Evolutionary conservation across 2,888 invertebrate species (phyloP).

Genomic region (Bellardia bayeri): DNA sequence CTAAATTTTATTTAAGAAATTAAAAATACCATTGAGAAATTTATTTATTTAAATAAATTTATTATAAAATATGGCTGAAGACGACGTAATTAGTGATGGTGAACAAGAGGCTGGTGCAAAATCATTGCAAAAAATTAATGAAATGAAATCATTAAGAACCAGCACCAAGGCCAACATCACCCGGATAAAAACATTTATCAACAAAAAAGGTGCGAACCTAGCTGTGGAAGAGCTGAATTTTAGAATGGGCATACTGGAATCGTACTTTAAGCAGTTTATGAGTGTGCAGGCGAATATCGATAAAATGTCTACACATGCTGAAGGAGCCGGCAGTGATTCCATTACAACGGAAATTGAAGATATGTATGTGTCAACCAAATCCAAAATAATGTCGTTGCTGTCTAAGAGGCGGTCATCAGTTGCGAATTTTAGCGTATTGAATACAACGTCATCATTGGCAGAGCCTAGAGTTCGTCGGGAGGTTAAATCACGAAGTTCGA

Average conservation of each 20-base stretch:
- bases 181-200: slow-evolving; percentile 60
- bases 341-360: slow-evolving; percentile 33
- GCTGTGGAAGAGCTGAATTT: slow-evolving; percentile 66
- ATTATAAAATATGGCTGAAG: neutral
- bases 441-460: slow-evolving; percentile 16
- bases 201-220: slow-evolving; percentile 46
- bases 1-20: too few relatives aligned
- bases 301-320: slow-evolving; percentile 10
- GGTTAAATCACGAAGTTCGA: slow-evolving; percentile 64
- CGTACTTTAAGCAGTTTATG: slow-evolving; percentile 68
- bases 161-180: slow-evolving; percentile 64
- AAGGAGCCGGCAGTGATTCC: neutral
- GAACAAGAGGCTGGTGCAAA: neutral
- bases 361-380: slow-evolving; percentile 51
- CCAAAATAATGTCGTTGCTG: slow-evolving; percentile 57
- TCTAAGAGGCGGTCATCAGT: neutral
- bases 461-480: slow-evolving; percentile 60
- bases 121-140: neutral
- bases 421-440: slow-evolving; percentile 45
- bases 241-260: slow-evolving; percentile 69
- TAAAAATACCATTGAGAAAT: too few relatives aligned
- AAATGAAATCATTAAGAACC: slow-evolving; percentile 32
- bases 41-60: neutral
- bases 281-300: slow-evolving; percentile 65
- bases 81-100: neutral